Base-by-base conservation (phyloP, 2,797 vertebrate species). In the Pseudocheirus occidentalis region DNA sequence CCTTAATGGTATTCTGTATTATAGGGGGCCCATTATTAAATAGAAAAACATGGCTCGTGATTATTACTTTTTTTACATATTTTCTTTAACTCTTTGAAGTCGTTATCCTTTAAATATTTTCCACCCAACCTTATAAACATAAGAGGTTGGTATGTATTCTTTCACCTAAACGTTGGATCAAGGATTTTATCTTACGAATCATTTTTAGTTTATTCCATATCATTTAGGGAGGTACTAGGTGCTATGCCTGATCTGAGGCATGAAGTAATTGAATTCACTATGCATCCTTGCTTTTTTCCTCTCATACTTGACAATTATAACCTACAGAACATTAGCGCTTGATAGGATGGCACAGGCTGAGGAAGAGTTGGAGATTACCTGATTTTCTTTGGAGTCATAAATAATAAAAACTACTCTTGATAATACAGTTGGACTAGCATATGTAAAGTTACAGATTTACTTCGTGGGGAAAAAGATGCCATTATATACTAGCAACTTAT, bases 311-410 rank as follows among this genome's bases (percentile, higher is more conserved):
- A 81, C n/a, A 73, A 21, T 18, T 46, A 40, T 24, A 7, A n/a
- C 16, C 27, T n/a, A 46, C 21, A 46, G 40, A 81, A 81, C 40
- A 81, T 81, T 46, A 81, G 40, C 24, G 73, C 18, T 81, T 46
- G 7, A 40, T 40, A 81, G 73, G 40, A 24, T 24, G 21, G 21
- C 40, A 46, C 73, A 81, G 46, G 7, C 46, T 91, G 40, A 50
- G 66, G 12, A 91, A 92, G 62, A 81, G 55, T 58, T 92, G 34
- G 91, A 87, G 96, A 93, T 96, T 96, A 73, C 5, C 62, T 73
- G n/a, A 73, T 73, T 73, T 73, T 7, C 66, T 73, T 46, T 46
- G 40, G 40, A 81, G 46, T 81, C 73, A 24, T 46, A 81, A 21
- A 73, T 73, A 73, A n/a, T n/a, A 73, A 27, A 53, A 40, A 81